Evolutionary conservation across 2,888 invertebrate species (phyloP), one percentile per base, ranked within the genome.

Genomic region (Patella caerulea): DNA sequence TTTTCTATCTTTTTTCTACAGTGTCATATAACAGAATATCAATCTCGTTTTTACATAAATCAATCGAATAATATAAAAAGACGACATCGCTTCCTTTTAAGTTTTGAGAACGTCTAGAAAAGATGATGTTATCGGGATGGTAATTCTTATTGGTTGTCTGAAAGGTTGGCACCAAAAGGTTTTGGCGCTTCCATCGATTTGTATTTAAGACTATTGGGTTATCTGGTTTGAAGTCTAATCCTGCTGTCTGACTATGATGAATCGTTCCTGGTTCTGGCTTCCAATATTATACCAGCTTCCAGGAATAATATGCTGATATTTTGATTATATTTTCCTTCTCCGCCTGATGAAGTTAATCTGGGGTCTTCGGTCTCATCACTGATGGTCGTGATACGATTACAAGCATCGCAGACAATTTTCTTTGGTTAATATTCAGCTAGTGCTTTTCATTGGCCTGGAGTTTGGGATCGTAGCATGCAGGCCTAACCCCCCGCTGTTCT

Each of bases 91-190:
- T 65, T 65, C 65, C 65, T 65, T 65, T 65, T 65, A 65, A 65
- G 65, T 65, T 65, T 65, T 24, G 19, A 19, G 24, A 24, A 24
- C 65, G 65, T 24, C 19, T 65, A 45, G 65, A 65, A 65, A 65
- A 19, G 65, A 24, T 65, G 65, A 65, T 65, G 65, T 65, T 65
- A 65, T 65, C 65, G 14, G 19, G 24, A 65, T 65, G 65, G 65
- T 65, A 65, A 65, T 65, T 65, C 65, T 65, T 65, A 65, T 65
- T 65, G 65, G 65, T 24, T 65, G 65, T 65, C 65, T 65, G 24
- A 24, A 65, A 65, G 65, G 24, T 24, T 65, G 65, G 65, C 65
- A 24, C 65, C 65, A 11, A 19, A 24, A 65, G 65, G 24, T 65
- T 45, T 65, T 19, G 65, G 24, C 24, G 65, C 24, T 24, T 19